Base-by-base conservation (phyloP, 2,888 invertebrate species). In the Lissonota sp. region DNA sequence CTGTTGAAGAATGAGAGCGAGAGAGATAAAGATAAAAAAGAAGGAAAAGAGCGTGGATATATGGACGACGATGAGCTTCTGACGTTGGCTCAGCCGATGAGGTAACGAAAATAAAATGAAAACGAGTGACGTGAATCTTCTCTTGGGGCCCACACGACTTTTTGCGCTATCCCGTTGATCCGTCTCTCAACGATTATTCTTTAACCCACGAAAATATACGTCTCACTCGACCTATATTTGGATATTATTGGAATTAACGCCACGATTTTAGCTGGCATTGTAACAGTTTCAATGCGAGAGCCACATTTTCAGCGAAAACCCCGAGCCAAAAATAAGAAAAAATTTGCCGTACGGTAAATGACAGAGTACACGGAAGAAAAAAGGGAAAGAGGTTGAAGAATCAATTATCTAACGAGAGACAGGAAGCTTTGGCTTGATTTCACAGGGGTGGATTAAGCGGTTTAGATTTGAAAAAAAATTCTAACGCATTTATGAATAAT, bases 91-190 rank as follows among this genome's bases (percentile, higher is more conserved):
- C 84, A 86, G 86, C 85, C 86, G 86, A 88, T 89, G 88, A 89
- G 86, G 87, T 87, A 87, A 90, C 87, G 85, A 87, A 86, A 89
- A 88, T 88, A 89, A 89, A 88, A 88, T 86, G 57, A 79, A n/a
- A 72, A 78, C 66, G 44, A 62, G 73, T 83, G 83, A 83, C 74
- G 79, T 62, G 75, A 40, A 26, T 26, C 26, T 5, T 53, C 66
- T 73, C 69, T 69, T 62, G 49, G 49, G 46, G 74, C 63, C 74
- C 74, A 79, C 74, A 79, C 74, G 71, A 63, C 58, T 70, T 62
- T 53, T 58, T 77, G 8, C 40, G 55, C 70, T 63, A 60, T 79
- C 72, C 60, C 62, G 12, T 49, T 78, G 8, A 70, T 74, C 46
- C 49, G 70, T 58, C 60, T 58, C 37, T 12, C 39, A 37, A 62